Evolutionary conservation across 2,113 vertebrate species (phyloP).

Genomic region (Phyllopteryx taeniolatus): DNA sequence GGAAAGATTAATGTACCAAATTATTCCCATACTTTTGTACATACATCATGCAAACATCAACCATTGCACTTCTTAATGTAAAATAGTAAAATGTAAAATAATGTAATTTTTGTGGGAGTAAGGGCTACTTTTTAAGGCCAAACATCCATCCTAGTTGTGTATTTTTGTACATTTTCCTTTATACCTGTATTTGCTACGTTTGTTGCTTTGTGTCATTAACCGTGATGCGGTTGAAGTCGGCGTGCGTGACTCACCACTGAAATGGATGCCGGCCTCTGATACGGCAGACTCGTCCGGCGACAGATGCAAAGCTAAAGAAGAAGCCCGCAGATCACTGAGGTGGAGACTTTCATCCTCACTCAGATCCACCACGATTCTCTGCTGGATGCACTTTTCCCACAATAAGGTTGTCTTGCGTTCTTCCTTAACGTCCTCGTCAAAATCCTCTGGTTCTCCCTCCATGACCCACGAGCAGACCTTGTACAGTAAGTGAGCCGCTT

Average conservation of each 20-base stretch:
- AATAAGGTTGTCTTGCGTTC: slow-evolving; percentile 42
- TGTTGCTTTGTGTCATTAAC: neutral
- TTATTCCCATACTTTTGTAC: too few species aligned
- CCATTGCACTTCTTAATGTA: too few species aligned
- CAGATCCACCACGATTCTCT: slow-evolving; percentile 73
- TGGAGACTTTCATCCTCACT: slow-evolving; percentile 75
- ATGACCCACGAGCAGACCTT: slow-evolving; percentile 28
- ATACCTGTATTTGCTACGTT: neutral
- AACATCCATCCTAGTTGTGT: neutral
- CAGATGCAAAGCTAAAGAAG: slow-evolving; percentile 56
- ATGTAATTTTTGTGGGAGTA: too few species aligned
- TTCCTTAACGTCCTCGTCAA: slow-evolving; percentile 42
- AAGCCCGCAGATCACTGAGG: slow-evolving; percentile 66
- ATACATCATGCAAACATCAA: too few species aligned
- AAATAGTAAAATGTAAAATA: too few species aligned
- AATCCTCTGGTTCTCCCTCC: slow-evolving; percentile 48
- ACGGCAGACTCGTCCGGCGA: slow-evolving; percentile 54
- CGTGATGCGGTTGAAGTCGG: neutral
- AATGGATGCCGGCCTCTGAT: slow-evolving; percentile 62
- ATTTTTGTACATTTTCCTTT: neutral
- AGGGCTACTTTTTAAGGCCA: too few species aligned
- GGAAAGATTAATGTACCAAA: neutral
- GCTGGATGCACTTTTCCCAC: slow-evolving; percentile 71
- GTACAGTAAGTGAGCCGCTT: neutral
- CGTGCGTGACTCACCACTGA: slow-evolving; percentile 52